These are phyloP conservation scores for Agonopterix heracliana DNA, from an alignment of 2,888 invertebrate genomes.

Conservation along the genomic window DNA sequence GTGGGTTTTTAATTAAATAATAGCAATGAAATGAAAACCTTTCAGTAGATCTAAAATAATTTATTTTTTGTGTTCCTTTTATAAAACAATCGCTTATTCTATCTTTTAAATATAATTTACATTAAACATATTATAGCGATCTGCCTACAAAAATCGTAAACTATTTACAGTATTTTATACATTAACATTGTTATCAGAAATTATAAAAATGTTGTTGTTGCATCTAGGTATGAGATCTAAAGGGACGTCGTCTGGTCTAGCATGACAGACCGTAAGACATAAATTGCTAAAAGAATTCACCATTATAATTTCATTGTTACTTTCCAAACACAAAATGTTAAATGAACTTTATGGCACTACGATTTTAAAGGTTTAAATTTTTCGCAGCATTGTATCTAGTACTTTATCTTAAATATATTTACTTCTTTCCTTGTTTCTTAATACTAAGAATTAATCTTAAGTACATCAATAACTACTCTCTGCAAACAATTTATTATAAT, in stretches of 20 bases:
- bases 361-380: too few relatives aligned
- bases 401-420: background rate
- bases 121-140: conserved; percentile 58
- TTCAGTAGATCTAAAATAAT: conserved; percentile 69
- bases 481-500: conserved; percentile 39
- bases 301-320: too few relatives aligned
- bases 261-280: too few relatives aligned
- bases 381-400: too few relatives aligned
- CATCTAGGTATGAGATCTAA: too few relatives aligned
- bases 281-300: too few relatives aligned
- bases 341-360: too few relatives aligned
- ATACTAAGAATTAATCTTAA: conserved; percentile 28
- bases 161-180: conserved; percentile 40
- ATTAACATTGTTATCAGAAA: conserved; percentile 1
- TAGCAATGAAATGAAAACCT: too few relatives aligned
- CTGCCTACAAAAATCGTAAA: conserved; percentile 44
- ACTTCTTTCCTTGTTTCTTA: conserved; percentile 17
- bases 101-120: conserved; percentile 51
- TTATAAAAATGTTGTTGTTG: background rate
- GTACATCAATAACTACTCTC: conserved; percentile 33
- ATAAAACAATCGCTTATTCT: conserved; percentile 69
- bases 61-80: conserved; percentile 67
- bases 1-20: too few relatives aligned
- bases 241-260: too few relatives aligned
- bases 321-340: too few relatives aligned